Conservation (phyloP, 2,797 vertebrate genomes). For the Diplodus puntazzo region DNA sequence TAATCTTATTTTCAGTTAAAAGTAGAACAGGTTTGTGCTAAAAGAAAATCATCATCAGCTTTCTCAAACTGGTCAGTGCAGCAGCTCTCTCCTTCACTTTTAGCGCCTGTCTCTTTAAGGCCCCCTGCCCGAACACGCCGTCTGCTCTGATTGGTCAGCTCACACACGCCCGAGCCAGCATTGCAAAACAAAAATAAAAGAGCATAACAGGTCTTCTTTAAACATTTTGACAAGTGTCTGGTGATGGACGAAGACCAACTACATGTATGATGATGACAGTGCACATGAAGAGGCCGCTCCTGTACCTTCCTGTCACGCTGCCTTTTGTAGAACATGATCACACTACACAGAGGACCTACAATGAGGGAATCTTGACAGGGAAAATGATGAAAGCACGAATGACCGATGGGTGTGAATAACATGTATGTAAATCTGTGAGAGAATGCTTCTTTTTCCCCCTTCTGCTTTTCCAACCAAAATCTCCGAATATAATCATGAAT, state of each 20-base stretch:
- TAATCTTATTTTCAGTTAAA: too few relatives aligned
- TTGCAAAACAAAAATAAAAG: too few relatives aligned
- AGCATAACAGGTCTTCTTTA: conserved; percentile 2
- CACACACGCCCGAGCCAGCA: too few relatives aligned
- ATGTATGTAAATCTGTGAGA: conserved; percentile 23
- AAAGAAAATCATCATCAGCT: too few relatives aligned
- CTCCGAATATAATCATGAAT: conserved; percentile 20
- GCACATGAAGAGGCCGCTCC: conserved; percentile 38
- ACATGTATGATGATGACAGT: not conserved
- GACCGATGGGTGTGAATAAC: conserved; percentile 28
- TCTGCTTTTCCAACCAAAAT: conserved; percentile 49
- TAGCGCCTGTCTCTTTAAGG: too few relatives aligned
- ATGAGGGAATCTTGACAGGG: conserved; percentile 22
- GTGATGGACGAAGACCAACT: conserved; percentile 26
- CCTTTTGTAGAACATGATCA: conserved; percentile 33
- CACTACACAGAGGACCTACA: not conserved
- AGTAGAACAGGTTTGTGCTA: too few relatives aligned
- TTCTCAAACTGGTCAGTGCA: too few relatives aligned
- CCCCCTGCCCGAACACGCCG: too few relatives aligned
- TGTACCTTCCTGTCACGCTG: conserved; percentile 27
- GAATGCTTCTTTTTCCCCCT: not conserved
- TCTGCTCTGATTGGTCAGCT: too few relatives aligned
- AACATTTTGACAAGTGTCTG: conserved; percentile 1
- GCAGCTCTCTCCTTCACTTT: too few relatives aligned
- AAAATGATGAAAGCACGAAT: conserved; percentile 34